These are phyloP conservation scores for Pyxicephalus adspersus DNA, from an alignment of 2,113 vertebrate genomes.

Conservation along the genomic window DNA sequence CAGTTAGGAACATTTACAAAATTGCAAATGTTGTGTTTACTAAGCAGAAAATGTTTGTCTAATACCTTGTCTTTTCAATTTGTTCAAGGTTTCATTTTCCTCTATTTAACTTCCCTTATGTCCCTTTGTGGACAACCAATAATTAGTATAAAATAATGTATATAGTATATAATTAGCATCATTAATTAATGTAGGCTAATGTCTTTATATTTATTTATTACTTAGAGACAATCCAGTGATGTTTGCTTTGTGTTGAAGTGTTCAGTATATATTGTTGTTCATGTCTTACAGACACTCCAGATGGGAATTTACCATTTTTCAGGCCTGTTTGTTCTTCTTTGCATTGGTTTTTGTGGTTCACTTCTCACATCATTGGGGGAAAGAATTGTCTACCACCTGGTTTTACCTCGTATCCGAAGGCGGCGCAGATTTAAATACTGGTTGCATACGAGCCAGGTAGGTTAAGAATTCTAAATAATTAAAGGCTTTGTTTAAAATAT, in stretches of 20 bases:
- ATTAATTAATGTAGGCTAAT: too few relatives aligned
- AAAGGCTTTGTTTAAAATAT: not conserved
- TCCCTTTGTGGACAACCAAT: too few relatives aligned
- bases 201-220: too few relatives aligned
- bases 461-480: not conserved
- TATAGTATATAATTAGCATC: too few relatives aligned
- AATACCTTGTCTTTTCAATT: too few relatives aligned
- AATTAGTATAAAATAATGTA: too few relatives aligned
- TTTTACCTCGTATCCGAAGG: constrained; percentile 82
- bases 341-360: constrained; percentile 83
- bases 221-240: too few relatives aligned
- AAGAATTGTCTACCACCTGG: constrained; percentile 81
- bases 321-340: constrained; percentile 85
- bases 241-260: not conserved
- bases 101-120: too few relatives aligned
- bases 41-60: too few relatives aligned
- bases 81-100: too few relatives aligned
- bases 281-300: constrained; percentile 80
- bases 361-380: constrained; percentile 83
- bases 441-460: constrained; percentile 92
- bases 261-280: not conserved
- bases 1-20: too few relatives aligned
- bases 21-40: too few relatives aligned
- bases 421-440: constrained; percentile 85
- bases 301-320: constrained; percentile 93